These are phyloP conservation scores for Eretmocerus hayati DNA, from an alignment of 2,888 invertebrate genomes.

Conservation along the genomic window DNA sequence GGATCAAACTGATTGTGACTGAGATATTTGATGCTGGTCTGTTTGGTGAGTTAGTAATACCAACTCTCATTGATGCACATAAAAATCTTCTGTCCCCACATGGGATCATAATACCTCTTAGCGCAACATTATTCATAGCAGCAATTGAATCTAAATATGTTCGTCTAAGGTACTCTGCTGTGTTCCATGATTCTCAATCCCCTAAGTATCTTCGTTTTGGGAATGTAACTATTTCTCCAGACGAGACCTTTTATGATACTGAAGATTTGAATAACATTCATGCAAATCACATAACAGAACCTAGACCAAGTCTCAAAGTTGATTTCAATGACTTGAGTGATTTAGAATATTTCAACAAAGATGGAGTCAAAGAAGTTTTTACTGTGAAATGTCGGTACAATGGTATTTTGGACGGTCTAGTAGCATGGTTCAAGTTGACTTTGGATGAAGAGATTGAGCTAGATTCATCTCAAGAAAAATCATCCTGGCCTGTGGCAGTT, in stretches of 20 bases:
- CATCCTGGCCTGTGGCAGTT: conserved; percentile 75
- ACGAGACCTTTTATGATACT: conserved; percentile 60
- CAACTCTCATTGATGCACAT: conserved; percentile 64
- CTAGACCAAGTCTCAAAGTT: conserved; percentile 52
- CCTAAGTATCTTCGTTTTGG: conserved; percentile 33
- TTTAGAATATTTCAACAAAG: conserved; percentile 33
- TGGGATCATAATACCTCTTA: conserved; percentile 56
- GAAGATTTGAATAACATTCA: conserved; percentile 57
- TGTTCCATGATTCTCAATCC: conserved; percentile 22
- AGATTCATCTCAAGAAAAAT: conserved; percentile 55
- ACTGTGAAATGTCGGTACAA: conserved; percentile 43
- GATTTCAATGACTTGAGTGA: conserved; percentile 57
- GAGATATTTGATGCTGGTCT: conserved; percentile 76
- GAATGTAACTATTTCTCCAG: conserved; percentile 38
- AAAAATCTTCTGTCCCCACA: conserved; percentile 50
- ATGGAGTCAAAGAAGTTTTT: conserved; percentile 42
- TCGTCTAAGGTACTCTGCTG: conserved; percentile 28
- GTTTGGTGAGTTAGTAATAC: conserved; percentile 68
- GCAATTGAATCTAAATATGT: conserved; percentile 53
- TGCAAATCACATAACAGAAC: conserved; percentile 55
- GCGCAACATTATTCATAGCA: conserved; percentile 58
- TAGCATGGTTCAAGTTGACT: conserved; percentile 68
- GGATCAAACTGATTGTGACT: conserved; percentile 60
- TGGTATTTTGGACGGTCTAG: conserved; percentile 59
- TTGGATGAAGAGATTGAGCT: conserved; percentile 57